These are phyloP conservation scores for Apotomis turbidana DNA, from an alignment of 2,888 invertebrate genomes.

Conservation along the genomic window DNA sequence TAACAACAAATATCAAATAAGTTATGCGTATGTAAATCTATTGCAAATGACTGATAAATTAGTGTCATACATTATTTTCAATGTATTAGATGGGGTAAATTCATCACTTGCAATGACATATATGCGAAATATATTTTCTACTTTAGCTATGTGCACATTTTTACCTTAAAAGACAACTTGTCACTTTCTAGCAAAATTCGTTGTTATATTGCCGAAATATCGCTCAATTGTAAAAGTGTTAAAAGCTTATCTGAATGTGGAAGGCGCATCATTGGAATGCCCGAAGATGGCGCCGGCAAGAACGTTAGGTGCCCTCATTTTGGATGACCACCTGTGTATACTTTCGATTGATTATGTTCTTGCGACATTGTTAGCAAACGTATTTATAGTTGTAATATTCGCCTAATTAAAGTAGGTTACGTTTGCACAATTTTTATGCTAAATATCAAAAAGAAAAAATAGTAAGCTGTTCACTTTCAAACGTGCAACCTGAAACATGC, in stretches of 20 bases:
- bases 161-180: too few species aligned
- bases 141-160: too few species aligned
- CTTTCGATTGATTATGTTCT: conserved; percentile 11
- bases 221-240: too few species aligned
- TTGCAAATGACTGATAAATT: neutral
- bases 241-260: neutral
- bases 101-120: too few species aligned
- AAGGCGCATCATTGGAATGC: neutral
- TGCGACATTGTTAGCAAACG: neutral
- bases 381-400: neutral
- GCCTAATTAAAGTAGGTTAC: neutral
- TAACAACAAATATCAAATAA: neutral
- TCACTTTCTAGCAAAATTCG: too few species aligned
- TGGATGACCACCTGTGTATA: conserved; percentile 21
- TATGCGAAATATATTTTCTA: too few species aligned
- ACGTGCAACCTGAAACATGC: neutral
- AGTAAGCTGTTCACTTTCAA: neutral
- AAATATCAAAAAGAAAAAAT: neutral
- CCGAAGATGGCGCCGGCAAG: neutral
- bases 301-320: neutral
- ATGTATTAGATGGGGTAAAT: too few species aligned
- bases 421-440: neutral
- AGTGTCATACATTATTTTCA: too few species aligned
- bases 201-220: too few species aligned
- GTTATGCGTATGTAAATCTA: neutral